phyloP scores from a whole-genome alignment of 1,140 invertebrate genomes.

The Listronotus oregonensis region DNA sequence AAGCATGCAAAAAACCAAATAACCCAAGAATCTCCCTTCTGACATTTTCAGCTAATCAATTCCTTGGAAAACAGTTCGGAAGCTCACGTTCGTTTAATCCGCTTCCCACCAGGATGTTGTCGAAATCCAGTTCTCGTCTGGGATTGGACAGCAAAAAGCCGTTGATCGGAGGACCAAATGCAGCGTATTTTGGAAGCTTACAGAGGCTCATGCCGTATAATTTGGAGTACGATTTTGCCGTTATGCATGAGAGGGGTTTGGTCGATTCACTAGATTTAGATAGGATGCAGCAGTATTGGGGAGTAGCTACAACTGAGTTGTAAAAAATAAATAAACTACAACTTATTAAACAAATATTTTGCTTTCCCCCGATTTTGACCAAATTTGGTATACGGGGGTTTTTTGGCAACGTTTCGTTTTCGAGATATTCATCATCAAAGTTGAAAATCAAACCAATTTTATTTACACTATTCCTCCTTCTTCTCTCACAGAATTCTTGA shows the following conservation, averaged over 20 bases:
- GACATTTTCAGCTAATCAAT: slow-evolving; percentile 51
- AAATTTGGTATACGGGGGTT: too few relatives aligned
- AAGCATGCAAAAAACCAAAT: slow-evolving; percentile 25
- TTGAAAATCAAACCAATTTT: too few relatives aligned
- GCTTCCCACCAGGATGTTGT: slow-evolving; percentile 52
- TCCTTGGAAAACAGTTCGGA: slow-evolving; percentile 77
- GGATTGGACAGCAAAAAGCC: slow-evolving; percentile 59
- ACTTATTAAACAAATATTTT: too few relatives aligned
- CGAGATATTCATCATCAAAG: too few relatives aligned
- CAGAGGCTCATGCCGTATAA: slow-evolving; percentile 84
- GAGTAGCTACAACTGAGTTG: slow-evolving; percentile 81
- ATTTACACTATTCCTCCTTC: too few relatives aligned
- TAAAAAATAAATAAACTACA: too few relatives aligned
- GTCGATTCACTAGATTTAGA: slow-evolving; percentile 77
- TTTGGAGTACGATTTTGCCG: slow-evolving; percentile 81
- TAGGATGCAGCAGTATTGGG: slow-evolving; percentile 87
- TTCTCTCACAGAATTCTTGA: too few relatives aligned
- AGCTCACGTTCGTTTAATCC: slow-evolving; percentile 76
- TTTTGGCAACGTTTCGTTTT: too few relatives aligned
- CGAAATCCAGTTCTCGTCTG: slow-evolving; percentile 51
- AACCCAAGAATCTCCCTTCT: slow-evolving; percentile 14
- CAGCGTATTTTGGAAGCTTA: slow-evolving; percentile 83
- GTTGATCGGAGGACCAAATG: slow-evolving; percentile 74
- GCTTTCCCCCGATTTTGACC: too few relatives aligned
- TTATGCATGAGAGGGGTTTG: slow-evolving; percentile 74